Base-by-base conservation (phyloP, 2,113 vertebrate genomes). In the Rhinoderma darwinii region DNA sequence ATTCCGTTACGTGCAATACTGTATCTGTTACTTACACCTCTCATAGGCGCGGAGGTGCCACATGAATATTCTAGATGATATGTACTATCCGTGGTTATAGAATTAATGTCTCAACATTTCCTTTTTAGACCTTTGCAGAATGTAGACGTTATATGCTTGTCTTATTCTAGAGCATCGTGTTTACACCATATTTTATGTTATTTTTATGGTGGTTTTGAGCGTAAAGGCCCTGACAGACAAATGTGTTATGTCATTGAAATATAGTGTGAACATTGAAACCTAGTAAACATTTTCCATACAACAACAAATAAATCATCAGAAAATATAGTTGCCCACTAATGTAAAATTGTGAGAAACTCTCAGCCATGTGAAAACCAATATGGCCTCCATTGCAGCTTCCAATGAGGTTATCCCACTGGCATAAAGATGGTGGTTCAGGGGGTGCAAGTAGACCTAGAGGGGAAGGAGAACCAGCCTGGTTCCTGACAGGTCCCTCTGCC, bases 11-110 rank as follows among this genome's bases (percentile, higher is more conserved):
- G 74, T 61, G 74, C 5, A 14, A 50, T 85, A n/a, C n/a, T n/a
- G n/a, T n/a, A 85, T 50, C 37, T 35, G 83, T 35, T 77, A 35
- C 77, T 78, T 85, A 85, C 35, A 44, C 56, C 59, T n/a, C 74
- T 78, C 59, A 37, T 37, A 54, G 68, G 44, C 17, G 43, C 22
- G 8, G 44, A 74, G 47, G 12, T 37, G 20, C 18, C 39, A 11
- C 35, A 81, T 41, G 50, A 63, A 61, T 81, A 63, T 41, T 81
- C 54, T 43, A 43, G 39, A 81, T 35, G 27, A 22, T 47, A 68
- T 17, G 6, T 32, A 32, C 17, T 9, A 18, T 70, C 66, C 17
- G 17, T 70, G 66, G 32, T 37, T 20, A 79, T 32, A 56, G 30
- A 35, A 79, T 51, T 9, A 54, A 30, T 20, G 47, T 37, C 47